Conservation (phyloP, 2,797 vertebrate species). For the Xiphorhynchus erythropygius region DNA sequence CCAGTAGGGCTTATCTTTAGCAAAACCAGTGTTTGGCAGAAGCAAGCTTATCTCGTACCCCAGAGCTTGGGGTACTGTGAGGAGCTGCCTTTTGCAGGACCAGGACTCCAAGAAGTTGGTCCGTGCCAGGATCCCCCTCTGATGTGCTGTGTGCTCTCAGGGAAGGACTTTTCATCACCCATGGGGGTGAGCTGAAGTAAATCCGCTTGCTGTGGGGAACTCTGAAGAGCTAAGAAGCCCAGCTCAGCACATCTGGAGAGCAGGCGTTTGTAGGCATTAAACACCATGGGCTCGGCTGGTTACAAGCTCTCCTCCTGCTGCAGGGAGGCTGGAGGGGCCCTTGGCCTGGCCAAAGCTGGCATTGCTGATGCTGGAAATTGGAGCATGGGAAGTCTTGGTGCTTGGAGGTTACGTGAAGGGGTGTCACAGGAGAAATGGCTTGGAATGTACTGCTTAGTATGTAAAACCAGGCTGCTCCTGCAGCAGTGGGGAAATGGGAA, state of each 20-base stretch:
- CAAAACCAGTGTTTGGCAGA: background rate
- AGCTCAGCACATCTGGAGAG: background rate
- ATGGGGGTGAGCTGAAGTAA: background rate
- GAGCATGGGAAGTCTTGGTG: background rate
- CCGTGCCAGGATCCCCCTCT: background rate
- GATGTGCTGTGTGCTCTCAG: background rate
- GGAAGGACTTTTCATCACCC: background rate
- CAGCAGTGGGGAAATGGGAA: background rate
- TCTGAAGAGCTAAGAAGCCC: background rate
- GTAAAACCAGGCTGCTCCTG: background rate
- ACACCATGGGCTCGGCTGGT: background rate
- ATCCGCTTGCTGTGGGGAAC: background rate
- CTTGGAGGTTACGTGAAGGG: background rate
- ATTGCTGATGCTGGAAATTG: background rate
- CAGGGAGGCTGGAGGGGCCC: background rate
- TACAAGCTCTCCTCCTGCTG: background rate
- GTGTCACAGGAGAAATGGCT: background rate
- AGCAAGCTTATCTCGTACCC: background rate
- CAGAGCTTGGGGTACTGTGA: background rate
- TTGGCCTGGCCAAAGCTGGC: background rate
- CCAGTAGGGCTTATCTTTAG: background rate
- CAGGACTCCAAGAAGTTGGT: background rate
- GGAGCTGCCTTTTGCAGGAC: background rate
- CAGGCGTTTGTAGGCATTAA: background rate
- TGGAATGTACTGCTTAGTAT: background rate